phyloP scores from a whole-genome alignment of 2,888 invertebrate species.

The Cerastis rubricosa region DNA sequence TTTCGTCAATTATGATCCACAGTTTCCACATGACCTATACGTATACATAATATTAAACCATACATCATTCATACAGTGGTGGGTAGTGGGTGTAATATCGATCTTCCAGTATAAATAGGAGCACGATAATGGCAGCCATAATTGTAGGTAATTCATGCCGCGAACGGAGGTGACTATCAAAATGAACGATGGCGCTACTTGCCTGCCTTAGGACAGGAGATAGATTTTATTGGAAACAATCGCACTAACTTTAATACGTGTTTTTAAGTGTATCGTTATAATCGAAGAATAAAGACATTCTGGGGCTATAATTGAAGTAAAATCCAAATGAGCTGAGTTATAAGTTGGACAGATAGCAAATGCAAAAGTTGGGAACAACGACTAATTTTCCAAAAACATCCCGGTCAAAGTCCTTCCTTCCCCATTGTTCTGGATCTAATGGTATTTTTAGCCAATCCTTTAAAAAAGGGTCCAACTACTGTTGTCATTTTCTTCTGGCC shows the following conservation, averaged over 20 bases:
- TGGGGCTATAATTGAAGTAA: background rate
- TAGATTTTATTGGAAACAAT: slow-evolving; percentile 17
- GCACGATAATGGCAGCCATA: slow-evolving; percentile 30
- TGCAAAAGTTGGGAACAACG: too few relatives aligned
- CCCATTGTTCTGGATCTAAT: background rate
- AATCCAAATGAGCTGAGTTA: background rate
- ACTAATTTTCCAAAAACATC: background rate
- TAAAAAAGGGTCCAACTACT: background rate
- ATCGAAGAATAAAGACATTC: background rate
- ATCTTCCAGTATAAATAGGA: slow-evolving; percentile 48
- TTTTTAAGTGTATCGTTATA: background rate
- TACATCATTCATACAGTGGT: slow-evolving; percentile 23
- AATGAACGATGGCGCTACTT: slow-evolving; percentile 15
- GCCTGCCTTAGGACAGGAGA: background rate
- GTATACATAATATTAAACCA: background rate
- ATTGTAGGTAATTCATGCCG: slow-evolving; percentile 16
- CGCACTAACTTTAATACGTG: background rate
- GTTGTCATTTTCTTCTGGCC: background rate
- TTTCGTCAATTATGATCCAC: slow-evolving; percentile 8
- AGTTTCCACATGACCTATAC: background rate
- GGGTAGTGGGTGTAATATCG: slow-evolving; percentile 37
- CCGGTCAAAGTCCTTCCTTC: background rate
- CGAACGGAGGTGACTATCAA: slow-evolving; percentile 4
- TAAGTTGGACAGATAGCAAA: background rate
- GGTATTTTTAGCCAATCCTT: background rate